These are phyloP conservation scores for Mola mola DNA, from an alignment of 2,113 vertebrate genomes.

Conservation along the genomic window DNA sequence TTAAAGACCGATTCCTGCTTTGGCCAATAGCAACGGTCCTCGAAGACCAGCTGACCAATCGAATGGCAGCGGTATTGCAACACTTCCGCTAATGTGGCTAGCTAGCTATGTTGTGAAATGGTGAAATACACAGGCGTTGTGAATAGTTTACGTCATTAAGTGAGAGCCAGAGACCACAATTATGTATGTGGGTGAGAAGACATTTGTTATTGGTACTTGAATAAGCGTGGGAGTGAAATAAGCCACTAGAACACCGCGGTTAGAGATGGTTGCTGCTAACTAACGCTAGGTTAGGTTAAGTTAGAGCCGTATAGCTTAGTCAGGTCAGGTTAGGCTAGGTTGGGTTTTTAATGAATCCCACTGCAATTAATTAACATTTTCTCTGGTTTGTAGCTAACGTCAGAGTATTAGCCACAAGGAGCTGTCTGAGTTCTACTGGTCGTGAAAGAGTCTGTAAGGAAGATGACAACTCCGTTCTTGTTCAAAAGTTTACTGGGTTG, in stretches of 20 bases:
- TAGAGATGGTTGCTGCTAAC: slow-evolving; percentile 9
- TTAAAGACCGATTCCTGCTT: slow-evolving; percentile 29
- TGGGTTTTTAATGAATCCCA: background rate
- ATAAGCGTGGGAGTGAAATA: background rate
- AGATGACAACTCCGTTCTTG: background rate
- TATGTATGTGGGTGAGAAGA: accelerated
- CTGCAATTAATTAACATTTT: background rate
- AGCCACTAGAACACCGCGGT: slow-evolving; percentile 10
- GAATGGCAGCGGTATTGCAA: slow-evolving; percentile 1
- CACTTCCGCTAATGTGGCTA: slow-evolving; percentile 48
- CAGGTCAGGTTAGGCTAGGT: background rate
- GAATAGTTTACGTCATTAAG: background rate
- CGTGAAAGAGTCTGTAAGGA: background rate
- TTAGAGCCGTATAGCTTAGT: background rate
- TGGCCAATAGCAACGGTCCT: slow-evolving; percentile 54
- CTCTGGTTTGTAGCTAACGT: background rate
- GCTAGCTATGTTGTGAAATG: slow-evolving; percentile 2
- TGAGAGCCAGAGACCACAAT: background rate
- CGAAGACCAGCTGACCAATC: slow-evolving; percentile 61
- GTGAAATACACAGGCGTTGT: background rate
- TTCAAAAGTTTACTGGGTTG: background rate
- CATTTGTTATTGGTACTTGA: background rate
- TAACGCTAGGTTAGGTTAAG: background rate
- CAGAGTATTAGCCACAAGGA: background rate
- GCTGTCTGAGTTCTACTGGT: too few species aligned